These are phyloP conservation scores for Orbicella faveolata DNA, from an alignment of 64 coral and sea anemone genomes.

Conservation along the genomic window DNA sequence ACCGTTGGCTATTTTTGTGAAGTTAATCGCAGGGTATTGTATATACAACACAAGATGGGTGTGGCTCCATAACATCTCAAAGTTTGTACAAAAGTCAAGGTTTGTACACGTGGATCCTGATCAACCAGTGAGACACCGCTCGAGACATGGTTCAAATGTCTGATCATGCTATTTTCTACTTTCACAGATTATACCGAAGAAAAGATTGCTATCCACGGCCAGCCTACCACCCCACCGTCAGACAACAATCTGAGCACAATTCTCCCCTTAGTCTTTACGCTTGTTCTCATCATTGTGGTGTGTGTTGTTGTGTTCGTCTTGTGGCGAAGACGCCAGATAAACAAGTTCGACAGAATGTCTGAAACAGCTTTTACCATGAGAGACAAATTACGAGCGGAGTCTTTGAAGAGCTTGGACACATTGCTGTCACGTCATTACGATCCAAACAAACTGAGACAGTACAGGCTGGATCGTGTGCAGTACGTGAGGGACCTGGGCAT, in stretches of 20 bases:
- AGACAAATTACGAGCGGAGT: constrained; percentile 69
- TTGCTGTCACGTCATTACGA: constrained; percentile 71
- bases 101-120: too few relatives aligned
- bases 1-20: too few relatives aligned
- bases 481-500: constrained; percentile 91
- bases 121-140: too few relatives aligned
- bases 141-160: too few relatives aligned
- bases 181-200: not conserved
- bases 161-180: too few relatives aligned
- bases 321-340: constrained; percentile 1
- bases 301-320: constrained; percentile 1
- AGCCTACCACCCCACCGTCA: not conserved
- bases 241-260: not conserved
- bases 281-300: constrained; percentile 33
- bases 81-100: too few relatives aligned
- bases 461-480: constrained; percentile 75
- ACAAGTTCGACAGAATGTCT: constrained; percentile 28
- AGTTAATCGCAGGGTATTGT: too few relatives aligned
- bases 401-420: constrained; percentile 66
- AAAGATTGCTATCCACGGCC: not conserved
- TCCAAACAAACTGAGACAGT: constrained; percentile 78
- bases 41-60: too few relatives aligned
- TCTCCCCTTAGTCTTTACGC: not conserved
- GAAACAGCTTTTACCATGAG: constrained; percentile 76
- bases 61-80: too few relatives aligned